Evolutionary conservation across 2,113 vertebrate species (phyloP), one percentile per base, ranked within the genome.

Genomic region (Mormyrus iriodes): DNA sequence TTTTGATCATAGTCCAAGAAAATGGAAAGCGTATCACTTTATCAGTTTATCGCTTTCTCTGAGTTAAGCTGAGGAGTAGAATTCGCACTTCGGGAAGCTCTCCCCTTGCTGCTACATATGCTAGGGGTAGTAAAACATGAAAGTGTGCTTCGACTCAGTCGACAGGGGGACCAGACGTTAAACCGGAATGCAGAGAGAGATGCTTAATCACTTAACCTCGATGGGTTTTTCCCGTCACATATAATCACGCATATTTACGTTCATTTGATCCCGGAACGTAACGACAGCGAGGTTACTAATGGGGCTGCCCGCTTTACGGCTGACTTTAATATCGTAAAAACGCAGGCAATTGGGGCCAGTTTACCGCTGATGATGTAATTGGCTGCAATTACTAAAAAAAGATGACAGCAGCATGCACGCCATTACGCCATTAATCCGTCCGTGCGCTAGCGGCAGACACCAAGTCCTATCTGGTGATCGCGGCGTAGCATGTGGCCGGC

Each of bases 311-410:
- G 91, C 90, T 91, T 93, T 89, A 90, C 85, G 86, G 90, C 89
- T 87, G 86, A 52, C 87, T 90, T 91, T 91, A 88, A 89, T 52
- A 87, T 69, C 69, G 55, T 65, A 89, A 90, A 84, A 88, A 82
- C 58, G 87, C 89, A 82, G 91, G 91, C 92, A 91, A 89, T 88
- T 88, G 90, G 85, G 90, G 88, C 31, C 89, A n/a, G 31, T 84
- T 89, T 44, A 52, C 88, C 83, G 52, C 89, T 91, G 92, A 92
- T 94, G 93, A 95, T 94, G 93, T 95, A 94, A 95, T 93, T 88
- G 92, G 49, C 44, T 35, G 91, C 93, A 95, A 96, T 95, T 95
- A 95, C 88, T 91, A 90, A 87, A 79, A 79, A 90, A 91, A 92
- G 91, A 94, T 92, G 93, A 94, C 93, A 93, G 92, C 89, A 93